These are phyloP conservation scores for Arenaria interpres DNA, from an alignment of 2,113 vertebrate species.

Conservation along the genomic window DNA sequence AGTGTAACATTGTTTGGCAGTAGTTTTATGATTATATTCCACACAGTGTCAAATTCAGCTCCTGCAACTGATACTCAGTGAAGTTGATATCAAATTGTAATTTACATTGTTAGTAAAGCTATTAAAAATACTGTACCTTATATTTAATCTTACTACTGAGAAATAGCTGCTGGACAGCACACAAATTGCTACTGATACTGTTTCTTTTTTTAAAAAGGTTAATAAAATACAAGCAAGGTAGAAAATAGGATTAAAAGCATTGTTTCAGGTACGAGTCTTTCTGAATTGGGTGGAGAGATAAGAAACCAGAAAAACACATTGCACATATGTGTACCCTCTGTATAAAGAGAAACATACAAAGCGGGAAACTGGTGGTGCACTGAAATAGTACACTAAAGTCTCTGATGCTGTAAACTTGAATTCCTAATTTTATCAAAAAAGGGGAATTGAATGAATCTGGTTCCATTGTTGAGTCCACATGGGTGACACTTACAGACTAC, in stretches of 20 bases:
- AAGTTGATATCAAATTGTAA: conserved; percentile 47
- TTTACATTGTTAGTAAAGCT: conserved; percentile 62
- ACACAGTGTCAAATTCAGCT: conserved; percentile 60
- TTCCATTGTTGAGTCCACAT: neutral
- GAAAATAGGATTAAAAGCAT: conserved; percentile 65
- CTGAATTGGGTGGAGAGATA: conserved; percentile 20
- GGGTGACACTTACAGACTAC: neutral
- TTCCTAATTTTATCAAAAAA: conserved; percentile 56
- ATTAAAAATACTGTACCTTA: conserved; percentile 56
- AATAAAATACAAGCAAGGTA: conserved; percentile 69
- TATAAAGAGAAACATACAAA: conserved; percentile 60
- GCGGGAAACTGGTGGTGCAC: conserved; percentile 30
- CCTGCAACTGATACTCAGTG: neutral
- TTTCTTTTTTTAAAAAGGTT: conserved; percentile 27
- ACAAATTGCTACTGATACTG: conserved; percentile 47
- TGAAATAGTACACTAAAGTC: neutral
- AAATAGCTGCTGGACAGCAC: conserved; percentile 55
- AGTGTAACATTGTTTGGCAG: conserved; percentile 39
- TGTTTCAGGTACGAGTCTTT: conserved; percentile 41
- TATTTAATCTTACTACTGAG: conserved; percentile 36
- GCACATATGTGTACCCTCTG: conserved; percentile 18
- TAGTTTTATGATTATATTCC: conserved; percentile 17
- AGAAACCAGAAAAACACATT: conserved; percentile 54
- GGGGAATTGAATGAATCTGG: neutral
- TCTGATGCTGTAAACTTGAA: conserved; percentile 51